Conservation (phyloP, 2,797 vertebrate species). For the Chloroceryle inda region DNA sequence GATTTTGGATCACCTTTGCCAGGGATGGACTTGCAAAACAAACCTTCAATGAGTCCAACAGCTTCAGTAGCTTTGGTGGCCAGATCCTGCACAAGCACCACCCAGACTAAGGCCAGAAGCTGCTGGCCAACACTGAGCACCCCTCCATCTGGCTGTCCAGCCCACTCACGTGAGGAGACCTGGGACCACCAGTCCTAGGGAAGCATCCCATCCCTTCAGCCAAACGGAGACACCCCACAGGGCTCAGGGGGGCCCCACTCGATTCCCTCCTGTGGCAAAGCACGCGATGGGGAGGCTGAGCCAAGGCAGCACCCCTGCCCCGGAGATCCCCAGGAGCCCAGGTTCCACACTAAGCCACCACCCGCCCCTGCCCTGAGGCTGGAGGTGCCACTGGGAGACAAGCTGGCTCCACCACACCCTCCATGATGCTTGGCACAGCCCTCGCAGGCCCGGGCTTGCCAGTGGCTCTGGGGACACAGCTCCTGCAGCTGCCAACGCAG, state of each 20-base stretch:
- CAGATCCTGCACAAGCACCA: background rate
- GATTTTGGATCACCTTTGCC: background rate
- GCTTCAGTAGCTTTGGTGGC: background rate
- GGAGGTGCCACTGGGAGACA: background rate
- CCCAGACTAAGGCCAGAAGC: background rate
- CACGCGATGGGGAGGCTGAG: background rate
- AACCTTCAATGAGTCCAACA: background rate
- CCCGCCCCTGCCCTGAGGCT: background rate
- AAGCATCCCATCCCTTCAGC: background rate
- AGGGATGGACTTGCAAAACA: background rate
- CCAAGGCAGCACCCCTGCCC: background rate
- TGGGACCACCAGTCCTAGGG: background rate
- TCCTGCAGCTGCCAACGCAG: accelerated
- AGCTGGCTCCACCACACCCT: background rate
- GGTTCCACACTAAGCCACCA: accelerated
- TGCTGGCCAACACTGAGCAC: background rate
- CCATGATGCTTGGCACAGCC: accelerated
- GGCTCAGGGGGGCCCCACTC: background rate
- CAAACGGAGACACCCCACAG: accelerated
- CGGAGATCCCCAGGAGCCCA: accelerated
- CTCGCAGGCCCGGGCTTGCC: background rate
- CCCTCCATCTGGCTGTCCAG: background rate
- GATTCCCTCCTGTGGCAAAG: background rate
- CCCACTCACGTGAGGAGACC: accelerated
- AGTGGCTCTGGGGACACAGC: background rate